Base-by-base conservation (phyloP, 2,797 vertebrate species). In the Bucorvus abyssinicus region DNA sequence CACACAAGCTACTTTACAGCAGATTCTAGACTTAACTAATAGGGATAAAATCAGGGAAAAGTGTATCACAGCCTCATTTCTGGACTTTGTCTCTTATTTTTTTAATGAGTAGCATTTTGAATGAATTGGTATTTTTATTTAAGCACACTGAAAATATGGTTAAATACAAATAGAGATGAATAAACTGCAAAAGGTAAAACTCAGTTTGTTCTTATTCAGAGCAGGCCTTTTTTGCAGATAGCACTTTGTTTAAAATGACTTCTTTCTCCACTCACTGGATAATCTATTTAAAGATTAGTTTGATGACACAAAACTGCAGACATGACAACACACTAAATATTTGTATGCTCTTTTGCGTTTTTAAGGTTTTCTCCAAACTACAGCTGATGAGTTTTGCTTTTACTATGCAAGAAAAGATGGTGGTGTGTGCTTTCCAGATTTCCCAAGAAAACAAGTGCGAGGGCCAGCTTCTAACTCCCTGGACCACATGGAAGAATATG, bases 331-430 rank as follows among this genome's bases (percentile, higher is more conserved):
- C 38, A 45, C 63, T 96, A 89, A 96, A 81, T 90, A 84, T 96
- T 96, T 97, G 93, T 86, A 94, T 95, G 69, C 26, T 89, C 40
- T 96, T 96, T 92, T 96, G 79, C 57, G 38, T 97, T 97, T 98
- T 97, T 88, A 98, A 99, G 99, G 99, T 97, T 98, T 99, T 91
- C 99, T 99, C 97, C 99, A 99, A 98, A 99, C 99, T 61, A 99
- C 99, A 92, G 99, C 99, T 94, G 99, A 99, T 90, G 99, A 99
- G 96, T 99, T 99, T 98, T 99, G 99, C 98, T 99, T 98, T 96
- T 99, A 99, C 97, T 99, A 99, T 92, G 98, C 99, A 95, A 98
- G 98, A 97, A 98, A 98, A 98, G 99, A 99, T 81, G 98, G 97
- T 91, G 98, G 98, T 57, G 96, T 98, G 87, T 99, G 99, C 98